Evolutionary conservation across 1,140 invertebrate species (phyloP).

Genomic region (Cydia fagiglandana): DNA sequence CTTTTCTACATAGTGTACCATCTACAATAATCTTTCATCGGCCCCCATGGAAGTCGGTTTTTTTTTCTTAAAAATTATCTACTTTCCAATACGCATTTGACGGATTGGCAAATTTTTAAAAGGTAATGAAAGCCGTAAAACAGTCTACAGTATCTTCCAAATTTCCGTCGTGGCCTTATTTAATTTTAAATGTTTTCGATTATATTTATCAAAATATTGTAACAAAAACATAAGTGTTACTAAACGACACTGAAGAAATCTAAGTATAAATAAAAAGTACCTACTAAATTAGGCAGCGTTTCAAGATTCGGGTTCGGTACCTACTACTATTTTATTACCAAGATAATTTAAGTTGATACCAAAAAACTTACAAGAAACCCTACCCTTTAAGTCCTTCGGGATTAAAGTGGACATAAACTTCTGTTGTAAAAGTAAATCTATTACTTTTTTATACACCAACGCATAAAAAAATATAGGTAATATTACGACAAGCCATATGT

Average conservation of each 20-base stretch:
- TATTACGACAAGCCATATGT: slow-evolving; percentile 27
- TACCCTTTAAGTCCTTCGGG: slow-evolving; percentile 19
- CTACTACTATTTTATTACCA: background rate
- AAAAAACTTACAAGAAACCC: background rate
- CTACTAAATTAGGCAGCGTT: background rate
- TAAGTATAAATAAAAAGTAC: background rate
- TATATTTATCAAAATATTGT: too few species aligned
- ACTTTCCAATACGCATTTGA: too few species aligned
- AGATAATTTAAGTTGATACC: background rate
- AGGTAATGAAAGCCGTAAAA: too few species aligned
- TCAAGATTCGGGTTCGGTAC: background rate
- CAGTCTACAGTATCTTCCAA: background rate
- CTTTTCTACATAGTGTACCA: too few species aligned
- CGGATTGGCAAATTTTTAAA: too few species aligned
- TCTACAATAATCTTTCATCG: too few species aligned
- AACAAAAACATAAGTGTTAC: too few species aligned
- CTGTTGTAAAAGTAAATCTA: slow-evolving; percentile 31
- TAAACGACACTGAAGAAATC: too few species aligned
- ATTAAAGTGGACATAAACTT: slow-evolving; percentile 27
- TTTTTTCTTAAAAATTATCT: too few species aligned
- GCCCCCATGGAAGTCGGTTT: too few species aligned
- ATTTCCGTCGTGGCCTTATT: background rate
- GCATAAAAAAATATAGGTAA: slow-evolving; percentile 29
- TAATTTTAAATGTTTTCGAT: too few species aligned
- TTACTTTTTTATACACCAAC: slow-evolving; percentile 22